Conservation (phyloP, 2,797 vertebrate species). For the Clarias fuscus region DNA sequence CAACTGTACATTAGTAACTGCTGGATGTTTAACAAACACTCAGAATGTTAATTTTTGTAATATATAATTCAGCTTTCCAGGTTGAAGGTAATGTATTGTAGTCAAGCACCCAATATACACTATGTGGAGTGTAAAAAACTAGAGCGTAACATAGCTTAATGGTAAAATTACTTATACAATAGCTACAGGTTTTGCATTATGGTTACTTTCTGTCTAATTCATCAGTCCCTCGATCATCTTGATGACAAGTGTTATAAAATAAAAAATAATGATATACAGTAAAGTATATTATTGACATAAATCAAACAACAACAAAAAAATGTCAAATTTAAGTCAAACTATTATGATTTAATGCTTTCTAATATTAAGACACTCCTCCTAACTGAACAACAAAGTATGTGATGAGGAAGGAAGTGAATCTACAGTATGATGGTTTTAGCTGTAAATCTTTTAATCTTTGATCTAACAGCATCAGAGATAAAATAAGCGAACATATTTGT, state of each 20-base stretch:
- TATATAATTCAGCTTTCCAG: background rate
- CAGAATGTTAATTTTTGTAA: background rate
- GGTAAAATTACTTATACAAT: background rate
- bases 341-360: background rate
- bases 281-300: background rate
- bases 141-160: background rate
- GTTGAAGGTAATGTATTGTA: background rate
- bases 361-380: background rate
- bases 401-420: background rate
- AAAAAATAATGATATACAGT: background rate
- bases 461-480: background rate
- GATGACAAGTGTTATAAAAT: background rate
- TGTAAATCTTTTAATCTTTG: background rate
- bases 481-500: background rate
- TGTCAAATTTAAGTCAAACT: background rate
- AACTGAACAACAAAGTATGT: background rate
- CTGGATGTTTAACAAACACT: background rate
- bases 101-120: background rate
- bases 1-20: conserved; percentile 10
- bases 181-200: background rate
- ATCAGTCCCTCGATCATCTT: background rate
- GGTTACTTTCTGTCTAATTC: background rate
- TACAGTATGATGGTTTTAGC: too few species aligned
- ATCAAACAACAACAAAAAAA: too few species aligned
- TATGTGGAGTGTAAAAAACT: background rate